Base-by-base conservation (phyloP, 1,140 invertebrate genomes). In the Teleogryllus occipitalis region DNA sequence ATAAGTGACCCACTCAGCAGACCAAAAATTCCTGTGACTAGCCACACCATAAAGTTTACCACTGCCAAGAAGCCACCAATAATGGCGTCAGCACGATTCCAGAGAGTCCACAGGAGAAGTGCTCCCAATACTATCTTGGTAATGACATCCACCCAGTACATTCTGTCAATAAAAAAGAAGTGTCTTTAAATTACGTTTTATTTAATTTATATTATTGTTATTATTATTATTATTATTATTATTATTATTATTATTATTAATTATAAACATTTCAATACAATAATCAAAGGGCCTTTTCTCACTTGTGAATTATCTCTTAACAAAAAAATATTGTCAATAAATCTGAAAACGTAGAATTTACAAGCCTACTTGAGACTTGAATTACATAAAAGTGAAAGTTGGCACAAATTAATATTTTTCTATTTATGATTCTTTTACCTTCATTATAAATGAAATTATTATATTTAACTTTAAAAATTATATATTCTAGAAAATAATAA, bases 141-240 rank as follows among this genome's bases (percentile, higher is more conserved):
- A 0, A 89, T 65, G 0, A 88, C 80, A 75, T 90, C 89, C 14
- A 90, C 87, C 85, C 86, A 90, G 84, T 89, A 92, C 90, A 92
- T 91, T 21, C 91, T 92, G 87, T n/a, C 85, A 88, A 15, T 72
- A 81, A 74, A 65, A 76, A 65, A 46, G 77, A 49, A 78, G 81
- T 47, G 81, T 54, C 27, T 39, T 76, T 79, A 81, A 54, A 46
- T 73, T 21, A 80, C 87, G 89, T 90, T 87, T 94, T 93, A 94
- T 72, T 5, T 15, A 65, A 39, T 46, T 47, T n/a, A 27, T 78
- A 18, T 72, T 78, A 18, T 74, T 78, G 12, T 12, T 39, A 12
- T n/a, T n/a, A n/a, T n/a, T n/a, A n/a, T n/a, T n/a, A n/a, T n/a
- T n/a, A n/a, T n/a, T n/a, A n/a, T n/a, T n/a, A n/a, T n/a, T n/a